These are phyloP conservation scores for Acromyrmex heyeri DNA, from an alignment of 1,140 invertebrate genomes.

Conservation along the genomic window DNA sequence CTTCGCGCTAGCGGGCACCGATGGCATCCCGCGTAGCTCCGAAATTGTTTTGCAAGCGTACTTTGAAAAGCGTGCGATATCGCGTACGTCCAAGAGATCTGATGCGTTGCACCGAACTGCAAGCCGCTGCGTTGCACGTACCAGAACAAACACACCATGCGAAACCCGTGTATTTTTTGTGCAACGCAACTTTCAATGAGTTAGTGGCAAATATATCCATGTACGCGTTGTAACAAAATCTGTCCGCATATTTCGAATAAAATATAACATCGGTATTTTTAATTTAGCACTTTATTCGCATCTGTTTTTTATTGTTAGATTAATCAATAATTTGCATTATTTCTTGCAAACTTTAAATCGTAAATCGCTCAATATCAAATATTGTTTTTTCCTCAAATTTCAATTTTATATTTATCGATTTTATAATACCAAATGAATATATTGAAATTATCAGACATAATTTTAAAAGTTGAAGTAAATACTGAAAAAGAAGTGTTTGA, in stretches of 20 bases:
- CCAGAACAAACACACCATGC: conserved; percentile 25
- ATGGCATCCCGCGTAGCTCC: conserved; percentile 1
- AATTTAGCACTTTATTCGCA: conserved; percentile 22
- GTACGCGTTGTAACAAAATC: neutral
- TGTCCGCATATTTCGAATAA: neutral
- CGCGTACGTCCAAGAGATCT: conserved; percentile 37
- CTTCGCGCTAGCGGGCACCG: neutral
- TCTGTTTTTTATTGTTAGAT: neutral
- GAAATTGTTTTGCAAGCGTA: conserved; percentile 44
- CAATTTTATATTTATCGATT: neutral
- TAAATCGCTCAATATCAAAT: neutral
- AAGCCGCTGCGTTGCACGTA: conserved; percentile 12
- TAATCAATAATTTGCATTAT: conserved; percentile 18
- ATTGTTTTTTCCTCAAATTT: neutral
- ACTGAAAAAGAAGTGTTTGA: no score
- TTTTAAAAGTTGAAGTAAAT: neutral
- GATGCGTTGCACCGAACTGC: conserved; percentile 8
- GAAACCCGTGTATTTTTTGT: neutral
- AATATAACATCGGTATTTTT: neutral
- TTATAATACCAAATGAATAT: neutral
- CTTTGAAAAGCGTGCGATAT: conserved; percentile 54
- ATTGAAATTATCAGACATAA: neutral
- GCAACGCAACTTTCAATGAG: conserved; percentile 26
- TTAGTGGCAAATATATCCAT: neutral
- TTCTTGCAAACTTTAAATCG: neutral